A percentile compares a stretch with the other conserved stretches of the same genome.
Conservation (phyloP, 1,140 invertebrate species). For the Lepidotrigona ventralis region DNA sequence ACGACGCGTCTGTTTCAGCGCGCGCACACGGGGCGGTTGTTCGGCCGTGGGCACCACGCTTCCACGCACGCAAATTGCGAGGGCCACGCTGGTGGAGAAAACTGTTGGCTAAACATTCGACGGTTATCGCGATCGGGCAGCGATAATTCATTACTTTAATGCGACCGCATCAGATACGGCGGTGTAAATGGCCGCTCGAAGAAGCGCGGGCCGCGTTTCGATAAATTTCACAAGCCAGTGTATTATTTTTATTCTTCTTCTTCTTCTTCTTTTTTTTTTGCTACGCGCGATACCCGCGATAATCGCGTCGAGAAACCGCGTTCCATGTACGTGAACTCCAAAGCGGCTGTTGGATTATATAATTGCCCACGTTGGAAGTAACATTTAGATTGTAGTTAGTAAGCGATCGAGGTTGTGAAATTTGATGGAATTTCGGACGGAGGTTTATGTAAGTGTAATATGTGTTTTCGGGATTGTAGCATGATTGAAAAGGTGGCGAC, state of each 20-base stretch:
- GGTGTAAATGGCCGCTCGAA: not conserved
- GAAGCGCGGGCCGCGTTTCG: slow-evolving; percentile 7
- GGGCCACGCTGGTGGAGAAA: slow-evolving; percentile 57
- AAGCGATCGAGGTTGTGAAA: not conserved
- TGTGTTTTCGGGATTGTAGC: too few relatives aligned
- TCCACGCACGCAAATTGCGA: slow-evolving; percentile 41
- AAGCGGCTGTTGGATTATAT: too few relatives aligned
- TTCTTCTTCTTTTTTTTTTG: too few relatives aligned
- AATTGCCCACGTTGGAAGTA: not conserved
- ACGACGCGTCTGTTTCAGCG: slow-evolving; percentile 21
- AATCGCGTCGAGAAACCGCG: not conserved
- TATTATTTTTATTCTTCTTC: slow-evolving; percentile 6
- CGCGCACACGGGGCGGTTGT: not conserved
- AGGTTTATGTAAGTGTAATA: not conserved
- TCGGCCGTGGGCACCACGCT: slow-evolving; percentile 21
- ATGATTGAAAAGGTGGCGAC: too few relatives aligned
- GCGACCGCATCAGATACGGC: slow-evolving; percentile 43
- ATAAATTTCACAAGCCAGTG: slow-evolving; percentile 17
- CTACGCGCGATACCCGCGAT: not conserved
- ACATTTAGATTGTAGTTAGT: not conserved
- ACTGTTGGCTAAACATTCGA: slow-evolving; percentile 77
- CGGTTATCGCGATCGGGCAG: slow-evolving; percentile 68
- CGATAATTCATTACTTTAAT: slow-evolving; percentile 74
- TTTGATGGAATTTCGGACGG: not conserved
- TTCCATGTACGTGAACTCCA: too few relatives aligned